Evolutionary conservation across 2,888 invertebrate genomes (phyloP).

Genomic region (Notocelia uddmanniana): DNA sequence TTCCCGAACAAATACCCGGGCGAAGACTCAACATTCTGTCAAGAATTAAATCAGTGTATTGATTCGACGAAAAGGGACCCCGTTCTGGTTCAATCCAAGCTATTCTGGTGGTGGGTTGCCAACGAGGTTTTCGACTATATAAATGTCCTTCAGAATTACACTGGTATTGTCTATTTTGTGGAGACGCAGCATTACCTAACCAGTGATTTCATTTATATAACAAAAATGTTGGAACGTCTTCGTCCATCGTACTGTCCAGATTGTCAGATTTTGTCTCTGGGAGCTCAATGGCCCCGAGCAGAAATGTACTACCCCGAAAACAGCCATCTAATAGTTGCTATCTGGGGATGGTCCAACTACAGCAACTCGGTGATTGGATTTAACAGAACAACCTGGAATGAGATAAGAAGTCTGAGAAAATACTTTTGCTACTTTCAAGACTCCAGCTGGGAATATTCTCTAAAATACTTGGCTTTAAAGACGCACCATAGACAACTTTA

Average conservation of each 20-base stretch:
- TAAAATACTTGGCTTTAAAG: slow-evolving; percentile 25
- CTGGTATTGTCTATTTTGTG: slow-evolving; percentile 50
- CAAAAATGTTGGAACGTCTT: slow-evolving; percentile 23
- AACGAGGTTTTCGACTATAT: slow-evolving; percentile 53
- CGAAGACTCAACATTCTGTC: slow-evolving; percentile 19
- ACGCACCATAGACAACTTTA: background rate
- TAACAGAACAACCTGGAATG: slow-evolving; percentile 33
- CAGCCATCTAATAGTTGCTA: slow-evolving; percentile 7
- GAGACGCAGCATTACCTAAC: slow-evolving; percentile 26
- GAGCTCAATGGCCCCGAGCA: slow-evolving; percentile 1
- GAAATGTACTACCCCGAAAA: slow-evolving; percentile 25
- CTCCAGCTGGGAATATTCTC: slow-evolving; percentile 26
- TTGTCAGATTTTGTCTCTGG: slow-evolving; percentile 22
- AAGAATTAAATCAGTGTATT: slow-evolving; percentile 14
- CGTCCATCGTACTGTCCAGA: slow-evolving; percentile 27
- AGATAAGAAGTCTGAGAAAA: slow-evolving; percentile 9
- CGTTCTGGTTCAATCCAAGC: slow-evolving; percentile 23
- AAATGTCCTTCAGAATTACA: slow-evolving; percentile 57
- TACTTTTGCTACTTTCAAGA: slow-evolving; percentile 32
- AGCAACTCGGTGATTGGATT: slow-evolving; percentile 27
- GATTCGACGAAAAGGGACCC: slow-evolving; percentile 11
- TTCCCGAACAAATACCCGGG: slow-evolving; percentile 35
- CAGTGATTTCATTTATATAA: slow-evolving; percentile 30
- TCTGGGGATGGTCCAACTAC: slow-evolving; percentile 33
- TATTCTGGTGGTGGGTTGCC: slow-evolving; percentile 43